Conservation (phyloP, 2,888 invertebrate species). For the Cantharis nigra region DNA sequence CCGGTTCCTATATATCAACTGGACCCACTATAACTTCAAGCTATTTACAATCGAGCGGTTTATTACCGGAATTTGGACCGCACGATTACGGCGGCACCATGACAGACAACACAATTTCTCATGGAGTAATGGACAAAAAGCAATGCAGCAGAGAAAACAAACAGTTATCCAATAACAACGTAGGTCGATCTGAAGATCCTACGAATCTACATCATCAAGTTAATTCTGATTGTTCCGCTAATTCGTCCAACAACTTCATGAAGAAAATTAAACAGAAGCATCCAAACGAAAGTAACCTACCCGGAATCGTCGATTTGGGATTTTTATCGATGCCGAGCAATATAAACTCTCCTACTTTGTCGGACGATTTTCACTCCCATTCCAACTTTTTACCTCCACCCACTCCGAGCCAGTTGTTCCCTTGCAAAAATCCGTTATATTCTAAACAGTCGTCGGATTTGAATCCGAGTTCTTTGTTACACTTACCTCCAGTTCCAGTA, state of each 20-base stretch:
- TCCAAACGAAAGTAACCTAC: conserved; percentile 38
- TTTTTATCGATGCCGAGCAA: conserved; percentile 52
- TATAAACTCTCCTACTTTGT: conserved; percentile 53
- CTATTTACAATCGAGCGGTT: conserved; percentile 45
- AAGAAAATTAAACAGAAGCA: conserved; percentile 47
- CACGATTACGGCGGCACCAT: conserved; percentile 36
- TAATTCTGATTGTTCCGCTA: conserved; percentile 19
- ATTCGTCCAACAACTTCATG: conserved; percentile 20
- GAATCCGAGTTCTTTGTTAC: conserved; percentile 40
- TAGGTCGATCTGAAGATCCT: conserved; percentile 9
- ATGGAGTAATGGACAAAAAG: conserved; percentile 11
- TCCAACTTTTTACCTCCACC: conserved; percentile 50
- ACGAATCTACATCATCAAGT: conserved; percentile 4
- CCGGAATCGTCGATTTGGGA: conserved; percentile 50
- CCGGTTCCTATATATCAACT: conserved; percentile 8
- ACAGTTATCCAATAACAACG: not conserved
- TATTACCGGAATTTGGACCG: conserved; percentile 43
- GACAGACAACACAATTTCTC: conserved; percentile 6
- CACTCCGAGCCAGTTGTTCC: conserved; percentile 45
- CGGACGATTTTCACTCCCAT: conserved; percentile 54
- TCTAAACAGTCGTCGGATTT: conserved; percentile 46
- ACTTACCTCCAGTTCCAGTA: conserved; percentile 41
- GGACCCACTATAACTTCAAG: conserved; percentile 43
- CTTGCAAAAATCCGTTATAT: conserved; percentile 53
- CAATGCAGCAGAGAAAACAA: conserved; percentile 13